phyloP scores from a whole-genome alignment of 2,797 vertebrate genomes.

The Phalloptychus januarius region DNA sequence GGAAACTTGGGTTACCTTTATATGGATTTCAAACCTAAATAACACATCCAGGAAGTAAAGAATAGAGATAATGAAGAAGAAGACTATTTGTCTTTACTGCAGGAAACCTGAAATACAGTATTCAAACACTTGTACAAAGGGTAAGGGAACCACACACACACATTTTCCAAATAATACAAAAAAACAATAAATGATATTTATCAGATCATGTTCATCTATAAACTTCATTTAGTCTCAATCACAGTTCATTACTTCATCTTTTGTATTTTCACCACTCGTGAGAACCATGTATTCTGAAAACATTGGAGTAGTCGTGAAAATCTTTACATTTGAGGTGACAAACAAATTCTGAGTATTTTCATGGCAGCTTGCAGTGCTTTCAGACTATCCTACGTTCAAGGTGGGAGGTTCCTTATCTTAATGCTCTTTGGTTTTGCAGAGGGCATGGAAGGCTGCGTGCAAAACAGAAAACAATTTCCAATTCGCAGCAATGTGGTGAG shows the following conservation, averaged over 20 bases:
- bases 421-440: not conserved
- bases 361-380: not conserved
- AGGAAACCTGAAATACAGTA: not conserved
- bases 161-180: not conserved
- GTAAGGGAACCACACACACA: not conserved
- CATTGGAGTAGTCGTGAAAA: not conserved
- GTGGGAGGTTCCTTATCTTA: not conserved
- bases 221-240: not conserved
- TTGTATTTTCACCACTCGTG: not conserved
- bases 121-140: not conserved
- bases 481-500: not conserved
- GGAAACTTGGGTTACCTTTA: not conserved
- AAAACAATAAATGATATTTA: not conserved
- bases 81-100: not conserved
- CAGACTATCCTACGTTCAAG: not conserved
- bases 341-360: not conserved
- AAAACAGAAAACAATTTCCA: not conserved
- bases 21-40: conserved; percentile 16
- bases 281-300: not conserved
- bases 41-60: conserved; percentile 39
- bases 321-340: not conserved
- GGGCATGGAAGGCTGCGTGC: not conserved
- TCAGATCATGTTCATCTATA: not conserved
- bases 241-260: not conserved
- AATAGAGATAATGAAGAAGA: not conserved